Evolutionary conservation across 2,113 vertebrate genomes (phyloP).

Genomic region (Anolis sagrei): DNA sequence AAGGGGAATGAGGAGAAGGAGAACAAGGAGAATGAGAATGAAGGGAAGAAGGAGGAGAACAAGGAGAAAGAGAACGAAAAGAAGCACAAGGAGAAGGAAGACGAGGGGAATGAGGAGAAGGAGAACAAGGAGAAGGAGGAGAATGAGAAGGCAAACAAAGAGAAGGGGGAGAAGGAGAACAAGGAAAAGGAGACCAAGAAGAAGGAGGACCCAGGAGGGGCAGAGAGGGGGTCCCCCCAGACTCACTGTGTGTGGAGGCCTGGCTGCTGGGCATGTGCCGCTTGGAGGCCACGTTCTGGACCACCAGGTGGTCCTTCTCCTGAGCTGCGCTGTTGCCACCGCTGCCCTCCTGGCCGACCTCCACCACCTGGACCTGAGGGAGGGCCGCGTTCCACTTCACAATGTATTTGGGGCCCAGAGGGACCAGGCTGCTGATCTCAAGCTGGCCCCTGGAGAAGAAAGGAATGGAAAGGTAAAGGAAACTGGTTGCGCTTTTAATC

Average conservation of each 20-base stretch:
- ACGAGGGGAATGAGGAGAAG: too few relatives aligned
- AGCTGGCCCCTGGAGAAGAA: conserved; percentile 80
- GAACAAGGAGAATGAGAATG: too few relatives aligned
- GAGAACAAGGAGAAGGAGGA: too few relatives aligned
- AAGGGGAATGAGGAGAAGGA: too few relatives aligned
- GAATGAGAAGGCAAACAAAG: too few relatives aligned
- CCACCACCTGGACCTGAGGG: conserved; percentile 90
- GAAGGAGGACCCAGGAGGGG: too few relatives aligned
- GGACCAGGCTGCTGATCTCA: conserved; percentile 93
- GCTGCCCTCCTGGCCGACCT: conserved; percentile 87
- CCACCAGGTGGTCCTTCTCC: conserved; percentile 81
- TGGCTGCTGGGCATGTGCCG: conserved; percentile 59
- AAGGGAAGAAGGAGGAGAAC: too few relatives aligned
- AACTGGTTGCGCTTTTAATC: background rate
- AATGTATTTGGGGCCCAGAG: conserved; percentile 91
- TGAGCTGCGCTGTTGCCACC: conserved; percentile 50
- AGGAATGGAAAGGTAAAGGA: background rate
- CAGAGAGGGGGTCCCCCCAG: too few relatives aligned
- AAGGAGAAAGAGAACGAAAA: too few relatives aligned
- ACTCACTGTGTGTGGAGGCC: conserved; percentile 71
- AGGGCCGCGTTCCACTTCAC: conserved; percentile 95
- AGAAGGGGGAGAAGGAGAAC: too few relatives aligned
- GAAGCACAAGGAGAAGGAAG: too few relatives aligned
- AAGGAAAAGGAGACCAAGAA: too few relatives aligned
- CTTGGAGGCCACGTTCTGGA: conserved; percentile 79